Evolutionary conservation across 2,113 vertebrate genomes (phyloP).

Genomic region (Cephalopholis sonnerati): DNA sequence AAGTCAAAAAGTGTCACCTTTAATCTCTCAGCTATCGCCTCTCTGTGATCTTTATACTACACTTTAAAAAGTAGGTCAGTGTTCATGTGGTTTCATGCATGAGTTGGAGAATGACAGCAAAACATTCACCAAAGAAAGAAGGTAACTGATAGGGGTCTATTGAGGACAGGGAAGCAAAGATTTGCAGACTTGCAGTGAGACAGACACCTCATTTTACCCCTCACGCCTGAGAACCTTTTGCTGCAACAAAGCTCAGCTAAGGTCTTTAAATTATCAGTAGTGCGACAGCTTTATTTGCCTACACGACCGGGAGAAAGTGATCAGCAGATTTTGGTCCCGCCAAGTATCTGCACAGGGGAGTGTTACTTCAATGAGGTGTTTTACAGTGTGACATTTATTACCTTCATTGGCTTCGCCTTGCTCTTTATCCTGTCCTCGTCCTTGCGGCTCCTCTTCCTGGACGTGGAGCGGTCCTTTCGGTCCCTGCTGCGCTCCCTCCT

Average conservation of each 20-base stretch:
- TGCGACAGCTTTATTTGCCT: background rate
- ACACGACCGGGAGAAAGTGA: background rate
- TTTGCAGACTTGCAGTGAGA: background rate
- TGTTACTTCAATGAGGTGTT: background rate
- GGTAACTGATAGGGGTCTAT: background rate
- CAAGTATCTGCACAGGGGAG: background rate
- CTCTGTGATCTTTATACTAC: background rate
- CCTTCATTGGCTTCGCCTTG: slow-evolving; percentile 76
- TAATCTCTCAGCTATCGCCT: background rate
- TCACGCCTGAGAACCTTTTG: background rate
- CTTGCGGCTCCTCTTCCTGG: slow-evolving; percentile 89
- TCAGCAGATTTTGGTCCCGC: background rate
- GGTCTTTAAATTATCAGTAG: background rate
- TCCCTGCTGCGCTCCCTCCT: slow-evolving; percentile 89
- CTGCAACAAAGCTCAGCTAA: background rate
- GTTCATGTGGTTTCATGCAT: background rate
- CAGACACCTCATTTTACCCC: background rate
- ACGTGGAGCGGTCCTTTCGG: slow-evolving; percentile 86
- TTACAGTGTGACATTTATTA: slow-evolving; percentile 11
- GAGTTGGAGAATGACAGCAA: background rate
- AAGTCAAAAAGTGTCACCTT: background rate
- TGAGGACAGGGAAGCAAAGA: background rate
- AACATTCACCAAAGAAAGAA: background rate
- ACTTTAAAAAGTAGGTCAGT: slow-evolving; percentile 21
- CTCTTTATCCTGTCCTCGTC: slow-evolving; percentile 84